Base-by-base conservation (phyloP, 2,888 invertebrate species). In the Copidosoma aretas region DNA sequence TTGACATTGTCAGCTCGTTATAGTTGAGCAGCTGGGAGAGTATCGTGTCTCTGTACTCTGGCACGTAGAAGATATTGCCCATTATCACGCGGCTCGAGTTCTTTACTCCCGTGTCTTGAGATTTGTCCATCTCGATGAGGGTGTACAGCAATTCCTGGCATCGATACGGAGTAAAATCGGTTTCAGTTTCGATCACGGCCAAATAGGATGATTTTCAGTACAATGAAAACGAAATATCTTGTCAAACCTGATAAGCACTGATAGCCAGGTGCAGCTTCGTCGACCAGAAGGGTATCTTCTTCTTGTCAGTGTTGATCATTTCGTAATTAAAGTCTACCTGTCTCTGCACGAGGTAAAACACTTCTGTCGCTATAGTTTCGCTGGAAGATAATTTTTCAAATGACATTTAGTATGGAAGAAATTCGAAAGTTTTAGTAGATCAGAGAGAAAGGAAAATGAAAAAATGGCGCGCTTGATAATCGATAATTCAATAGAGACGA, bases 301-400 rank as follows among this genome's bases (percentile, higher is more conserved):
- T 93, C 85, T 97, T 97, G 80, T 98, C 96, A 58, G 90, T 88
- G 75, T 87, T 85, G 79, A 97, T 91, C 90, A 92, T 91, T 79
- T 95, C 95, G 80, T 89, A 89, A 80, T 91, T 93, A 72, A 88
- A 89, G 79, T 95, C 95, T 87, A 97, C 89, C 85, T 96, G 93
- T 77, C 94, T 93, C 84, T 98, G 97, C 12, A 97, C 92, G 84
- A 94, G 94, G 85, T 98, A 96, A 84, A 98, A 98, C 77, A 93
- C 91, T 72, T 92, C 90, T 5, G 95, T 90, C 21, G 95, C 93
- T 88, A 98, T 89, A 1, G 98, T 97, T 86, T 98, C 97, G 83
- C 95, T 96, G 83, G 77, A 88, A 87, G 75, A 73, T 53, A 67
- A 53, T 49, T 46, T 46, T 46, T 32, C 3, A 5, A 32, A 32